Conservation (phyloP, 2,888 invertebrate genomes). For the Hirtodrosophila alboralis region DNA sequence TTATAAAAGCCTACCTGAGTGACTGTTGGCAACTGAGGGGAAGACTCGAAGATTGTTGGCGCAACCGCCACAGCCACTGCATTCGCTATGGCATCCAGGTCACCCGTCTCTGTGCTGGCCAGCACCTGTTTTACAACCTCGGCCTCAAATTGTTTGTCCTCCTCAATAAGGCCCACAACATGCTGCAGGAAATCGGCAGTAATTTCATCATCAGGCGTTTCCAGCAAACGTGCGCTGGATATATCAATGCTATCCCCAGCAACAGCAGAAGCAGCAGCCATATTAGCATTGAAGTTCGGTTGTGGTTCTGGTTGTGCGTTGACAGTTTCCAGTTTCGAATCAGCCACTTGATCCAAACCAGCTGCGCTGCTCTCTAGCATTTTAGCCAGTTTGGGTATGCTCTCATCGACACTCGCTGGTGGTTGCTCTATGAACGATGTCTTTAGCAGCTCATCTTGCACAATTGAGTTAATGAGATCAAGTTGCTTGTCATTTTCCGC, state of each 20-base stretch:
- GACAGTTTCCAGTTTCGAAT: slow-evolving; percentile 18
- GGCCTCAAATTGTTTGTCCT: slow-evolving; percentile 89
- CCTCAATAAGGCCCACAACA: slow-evolving; percentile 88
- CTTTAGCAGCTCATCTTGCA: slow-evolving; percentile 81
- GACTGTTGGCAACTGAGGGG: slow-evolving; percentile 21
- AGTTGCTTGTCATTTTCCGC: slow-evolving; percentile 84
- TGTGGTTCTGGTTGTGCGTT: slow-evolving; percentile 19
- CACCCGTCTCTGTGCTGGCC: slow-evolving; percentile 65
- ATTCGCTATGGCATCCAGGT: slow-evolving; percentile 36
- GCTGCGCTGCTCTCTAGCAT: slow-evolving; percentile 84
- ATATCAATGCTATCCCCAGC: slow-evolving; percentile 76
- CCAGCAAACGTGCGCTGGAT: slow-evolving; percentile 73
- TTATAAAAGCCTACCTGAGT: slow-evolving; percentile 10
- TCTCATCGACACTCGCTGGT: slow-evolving; percentile 70
- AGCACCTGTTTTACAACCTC: slow-evolving; percentile 89
- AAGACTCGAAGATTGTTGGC: slow-evolving; percentile 31
- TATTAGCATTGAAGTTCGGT: slow-evolving; percentile 6
- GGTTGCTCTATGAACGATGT: slow-evolving; percentile 60
- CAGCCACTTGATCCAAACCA: slow-evolving; percentile 50
- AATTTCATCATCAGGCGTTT: slow-evolving; percentile 86
- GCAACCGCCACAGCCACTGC: too few relatives aligned
- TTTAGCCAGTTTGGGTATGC: slow-evolving; percentile 85
- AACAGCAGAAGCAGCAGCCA: slow-evolving; percentile 6
- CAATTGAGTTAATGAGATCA: slow-evolving; percentile 84
- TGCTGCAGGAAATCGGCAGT: slow-evolving; percentile 90